These are phyloP conservation scores for Mustela lutreola DNA, from an alignment of 2,113 vertebrate genomes.

Conservation along the genomic window DNA sequence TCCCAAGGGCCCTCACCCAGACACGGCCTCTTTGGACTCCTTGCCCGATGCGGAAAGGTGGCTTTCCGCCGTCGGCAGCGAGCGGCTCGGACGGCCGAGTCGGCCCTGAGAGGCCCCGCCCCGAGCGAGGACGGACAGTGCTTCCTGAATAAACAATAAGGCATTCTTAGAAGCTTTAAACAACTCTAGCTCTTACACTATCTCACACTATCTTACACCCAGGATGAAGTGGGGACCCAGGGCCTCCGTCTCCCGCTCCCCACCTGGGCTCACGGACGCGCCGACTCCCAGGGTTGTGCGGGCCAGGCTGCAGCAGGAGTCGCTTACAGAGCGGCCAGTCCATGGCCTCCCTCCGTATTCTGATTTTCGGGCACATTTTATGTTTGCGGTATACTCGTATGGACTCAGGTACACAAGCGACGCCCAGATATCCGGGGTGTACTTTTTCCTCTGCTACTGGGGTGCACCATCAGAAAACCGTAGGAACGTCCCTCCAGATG, in stretches of 20 bases:
- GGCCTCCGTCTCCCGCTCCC: background rate
- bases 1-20: background rate
- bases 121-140: background rate
- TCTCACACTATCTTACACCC: background rate
- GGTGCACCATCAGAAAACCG: background rate
- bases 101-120: background rate
- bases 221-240: background rate
- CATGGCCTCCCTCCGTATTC: rapidly evolving
- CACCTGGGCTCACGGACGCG: no score
- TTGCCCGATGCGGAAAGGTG: background rate
- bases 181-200: background rate
- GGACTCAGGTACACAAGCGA: background rate
- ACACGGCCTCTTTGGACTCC: background rate
- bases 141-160: background rate
- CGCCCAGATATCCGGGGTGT: rapidly evolving
- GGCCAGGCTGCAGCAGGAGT: background rate
- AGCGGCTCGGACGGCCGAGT: rapidly evolving
- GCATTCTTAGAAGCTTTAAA: background rate
- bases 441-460: background rate
- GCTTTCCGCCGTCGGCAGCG: background rate
- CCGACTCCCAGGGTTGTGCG: no score
- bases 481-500: background rate
- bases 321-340: rapidly evolving
- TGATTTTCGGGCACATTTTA: background rate
- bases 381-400: rapidly evolving